A percentile compares a stretch with the other conserved stretches of the same genome.
phyloP scores from a whole-genome alignment of 2,797 vertebrate genomes.

The Rhabdophis nuchalis region DNA sequence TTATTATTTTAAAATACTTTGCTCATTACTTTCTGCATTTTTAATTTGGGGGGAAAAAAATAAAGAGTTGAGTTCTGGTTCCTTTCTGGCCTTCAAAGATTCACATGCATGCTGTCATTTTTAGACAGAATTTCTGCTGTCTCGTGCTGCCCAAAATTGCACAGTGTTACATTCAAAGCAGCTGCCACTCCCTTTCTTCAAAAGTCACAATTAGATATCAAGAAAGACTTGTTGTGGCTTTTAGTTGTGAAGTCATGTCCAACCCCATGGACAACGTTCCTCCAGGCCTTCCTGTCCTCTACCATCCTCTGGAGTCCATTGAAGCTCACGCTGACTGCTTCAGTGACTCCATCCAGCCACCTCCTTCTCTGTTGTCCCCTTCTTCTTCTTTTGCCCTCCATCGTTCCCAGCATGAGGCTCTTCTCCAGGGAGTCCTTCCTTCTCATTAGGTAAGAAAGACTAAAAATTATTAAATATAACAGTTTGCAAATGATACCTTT shows the following conservation, averaged over 20 bases:
- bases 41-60: slow-evolving; percentile 65
- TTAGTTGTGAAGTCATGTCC: no score
- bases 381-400: no score
- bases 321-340: no score
- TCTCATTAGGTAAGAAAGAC: background rate
- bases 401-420: no score
- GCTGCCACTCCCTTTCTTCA: background rate
- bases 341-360: no score
- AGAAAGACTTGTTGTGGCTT: background rate
- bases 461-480: background rate
- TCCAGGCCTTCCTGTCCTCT: no score
- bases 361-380: no score
- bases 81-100: slow-evolving; percentile 51
- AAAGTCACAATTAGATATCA: background rate
- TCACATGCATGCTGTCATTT: slow-evolving; percentile 39
- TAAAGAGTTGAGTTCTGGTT: slow-evolving; percentile 52
- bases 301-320: no score
- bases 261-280: no score
- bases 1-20: slow-evolving; percentile 72
- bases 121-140: slow-evolving; percentile 16
- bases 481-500: background rate
- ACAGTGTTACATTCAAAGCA: background rate
- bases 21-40: slow-evolving; percentile 62
- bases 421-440: no score
- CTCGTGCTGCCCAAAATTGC: background rate